These are phyloP conservation scores for Cinara cedri DNA, from an alignment of 2,888 invertebrate genomes.

Conservation along the genomic window DNA sequence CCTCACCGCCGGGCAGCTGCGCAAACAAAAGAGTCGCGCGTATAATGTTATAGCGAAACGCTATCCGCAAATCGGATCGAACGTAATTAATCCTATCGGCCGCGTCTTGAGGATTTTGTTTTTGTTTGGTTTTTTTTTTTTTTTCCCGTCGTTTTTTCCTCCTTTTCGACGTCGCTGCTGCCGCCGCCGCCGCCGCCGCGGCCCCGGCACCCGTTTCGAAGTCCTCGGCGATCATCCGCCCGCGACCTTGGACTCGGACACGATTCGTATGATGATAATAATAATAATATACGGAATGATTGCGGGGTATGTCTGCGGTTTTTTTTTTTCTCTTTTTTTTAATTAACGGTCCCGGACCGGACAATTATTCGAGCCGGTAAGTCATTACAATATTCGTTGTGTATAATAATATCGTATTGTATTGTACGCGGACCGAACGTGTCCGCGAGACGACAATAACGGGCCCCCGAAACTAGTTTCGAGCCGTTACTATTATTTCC, in stretches of 20 bases:
- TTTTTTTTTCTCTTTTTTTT: not conserved
- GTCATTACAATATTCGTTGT: conserved; percentile 14
- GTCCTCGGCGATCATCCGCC: not conserved
- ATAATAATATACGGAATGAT: conserved; percentile 1
- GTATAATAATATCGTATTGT: too few species aligned
- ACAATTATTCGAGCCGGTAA: conserved; percentile 29
- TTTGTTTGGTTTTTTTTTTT: not conserved
- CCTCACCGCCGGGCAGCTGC: conserved; percentile 28
- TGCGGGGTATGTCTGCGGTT: conserved; percentile 3
- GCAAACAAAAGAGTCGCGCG: conserved; percentile 44
- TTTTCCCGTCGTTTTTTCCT: not conserved
- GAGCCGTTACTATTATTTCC: conserved; percentile 17
- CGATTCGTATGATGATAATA: too few species aligned
- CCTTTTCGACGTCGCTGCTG: not conserved
- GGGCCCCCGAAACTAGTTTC: conserved; percentile 28
- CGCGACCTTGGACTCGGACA: conserved; percentile 28
- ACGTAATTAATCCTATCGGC: conserved; percentile 42
- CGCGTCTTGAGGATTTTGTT: conserved; percentile 22
- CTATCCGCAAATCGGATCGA: conserved; percentile 50
- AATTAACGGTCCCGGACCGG: conserved; percentile 17
- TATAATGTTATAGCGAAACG: conserved; percentile 3
- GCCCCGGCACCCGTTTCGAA: not conserved
- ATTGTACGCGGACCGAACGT: conserved; percentile 19
- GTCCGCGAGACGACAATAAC: conserved; percentile 22
- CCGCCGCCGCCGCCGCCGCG: too few species aligned